Base-by-base conservation (phyloP, 2,797 vertebrate species). In the Hypotaenidia okinawae region DNA sequence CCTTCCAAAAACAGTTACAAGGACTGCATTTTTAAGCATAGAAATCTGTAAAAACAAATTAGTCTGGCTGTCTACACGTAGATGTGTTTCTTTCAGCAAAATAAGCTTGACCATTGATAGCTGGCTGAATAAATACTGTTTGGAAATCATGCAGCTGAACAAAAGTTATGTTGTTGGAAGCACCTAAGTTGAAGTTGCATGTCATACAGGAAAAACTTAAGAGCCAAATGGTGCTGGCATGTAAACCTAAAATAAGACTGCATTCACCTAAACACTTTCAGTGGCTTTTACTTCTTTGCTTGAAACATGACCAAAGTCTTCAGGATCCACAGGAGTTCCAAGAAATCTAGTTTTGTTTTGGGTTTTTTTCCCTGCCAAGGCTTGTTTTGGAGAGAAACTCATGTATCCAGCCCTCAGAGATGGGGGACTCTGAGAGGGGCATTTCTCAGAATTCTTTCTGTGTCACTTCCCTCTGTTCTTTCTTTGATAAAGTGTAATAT, bases 331-430 rank as follows among this genome's bases (percentile, higher is more conserved):
- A 59, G 33, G 37, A 70, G 5, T 49, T 6, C 15, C 75, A 62
- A 51, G 30, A 80, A 52, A 43, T 8, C 9, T 49, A 9, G 2
- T 45, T 24, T 62, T 25, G 18, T 4, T 37, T 70, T n/a, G 14
- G 0, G 8, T 45, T 24, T 7, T 28, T 69, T 39, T 86, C 7
- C 11, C n/a, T 90, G 5, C 10, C 16, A 64, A 27, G 5, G 10
- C 3, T 9, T 33, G 10, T 54, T 2, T 66, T 70, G 21, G 11
- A 37, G 30, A 41, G 21, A 0, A 1, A 22, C 2, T 67, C 5
- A 1, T 28, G 5, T 35, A 52, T 78, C 22, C 27, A 11, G 35
- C 11, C 10, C 6, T 75, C 10, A 51, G 37, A 63, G 13, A 19
- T 39, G 4, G 32, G 13, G 10, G 17, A 3, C n/a, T 74, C 35